Evolutionary conservation across 1,140 invertebrate species (phyloP), one percentile per base, ranked within the genome.

Genomic region (Aphaenogaster rudis): DNA sequence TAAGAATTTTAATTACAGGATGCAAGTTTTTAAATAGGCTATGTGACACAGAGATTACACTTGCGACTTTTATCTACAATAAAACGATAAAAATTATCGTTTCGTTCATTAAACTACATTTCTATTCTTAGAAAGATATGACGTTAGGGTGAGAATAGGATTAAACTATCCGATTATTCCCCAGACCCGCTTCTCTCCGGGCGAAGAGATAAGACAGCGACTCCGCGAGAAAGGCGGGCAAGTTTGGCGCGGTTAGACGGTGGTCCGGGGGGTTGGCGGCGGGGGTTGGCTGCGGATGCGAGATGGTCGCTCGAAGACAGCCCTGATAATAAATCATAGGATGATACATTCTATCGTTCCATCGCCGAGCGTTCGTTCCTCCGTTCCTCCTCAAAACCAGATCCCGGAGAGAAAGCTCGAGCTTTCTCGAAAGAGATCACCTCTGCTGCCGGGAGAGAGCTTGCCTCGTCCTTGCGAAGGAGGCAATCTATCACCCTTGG

Each of bases 401-500:
- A 92, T 93, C 91, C 89, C 90, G 90, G 88, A 91, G 90, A 91
- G 90, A 91, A 91, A 91, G 93, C 88, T 90, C 72, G 89, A 91
- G 89, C 89, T 91, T 90, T 88, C 88, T 93, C 90, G 90, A 89
- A 89, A 91, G 92, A 93, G 92, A 93, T 92, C 92, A 93, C 91
- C 91, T 92, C 91, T 85, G 82, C 79, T 69, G 78, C 78, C 64
- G 88, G 79, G 86, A 87, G 90, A 91, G 90, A 91, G 89, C 88
- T 91, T 86, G 88, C 80, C 80, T 84, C 80, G 80, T 84, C 91
- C 88, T 89, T 93, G 77, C 90, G 90, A 90, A 91, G 92, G 89
- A 93, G 93, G 93, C 92, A 94, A 94, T 94, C 93, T 94, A 94
- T 94, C 94, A 94, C 93, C 93, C 89, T 91, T 91, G 92, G 91